These are phyloP conservation scores for Corythornis cristatus DNA, from an alignment of 2,113 vertebrate genomes.

Conservation along the genomic window DNA sequence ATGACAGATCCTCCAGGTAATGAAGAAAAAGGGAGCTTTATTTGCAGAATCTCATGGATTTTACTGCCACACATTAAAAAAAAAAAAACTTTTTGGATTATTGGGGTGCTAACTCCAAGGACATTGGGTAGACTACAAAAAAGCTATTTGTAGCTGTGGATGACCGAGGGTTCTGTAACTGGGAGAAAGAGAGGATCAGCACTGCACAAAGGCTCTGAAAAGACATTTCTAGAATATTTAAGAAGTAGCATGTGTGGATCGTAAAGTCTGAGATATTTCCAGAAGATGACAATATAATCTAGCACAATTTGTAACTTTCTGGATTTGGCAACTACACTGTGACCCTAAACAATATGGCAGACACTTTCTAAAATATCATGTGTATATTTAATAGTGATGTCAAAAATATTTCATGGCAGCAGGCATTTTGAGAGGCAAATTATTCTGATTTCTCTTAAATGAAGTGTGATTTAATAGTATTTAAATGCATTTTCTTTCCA, in stretches of 20 bases:
- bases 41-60: neutral
- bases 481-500: neutral
- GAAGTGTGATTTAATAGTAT: neutral
- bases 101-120: neutral
- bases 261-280: neutral
- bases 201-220: neutral
- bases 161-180: neutral
- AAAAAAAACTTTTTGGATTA: neutral
- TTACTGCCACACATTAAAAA: neutral
- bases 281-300: neutral
- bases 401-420: neutral
- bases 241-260: neutral
- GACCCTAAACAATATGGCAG: neutral
- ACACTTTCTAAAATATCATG: neutral
- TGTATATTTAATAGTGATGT: neutral
- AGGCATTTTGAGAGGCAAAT: neutral
- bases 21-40: neutral
- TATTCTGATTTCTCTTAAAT: neutral
- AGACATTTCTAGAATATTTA: neutral
- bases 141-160: neutral
- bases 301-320: neutral
- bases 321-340: neutral
- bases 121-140: neutral
- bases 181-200: neutral
- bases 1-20: neutral